Evolutionary conservation across 2,888 invertebrate genomes (phyloP).

Genomic region (Drosophila niveifrons): DNA sequence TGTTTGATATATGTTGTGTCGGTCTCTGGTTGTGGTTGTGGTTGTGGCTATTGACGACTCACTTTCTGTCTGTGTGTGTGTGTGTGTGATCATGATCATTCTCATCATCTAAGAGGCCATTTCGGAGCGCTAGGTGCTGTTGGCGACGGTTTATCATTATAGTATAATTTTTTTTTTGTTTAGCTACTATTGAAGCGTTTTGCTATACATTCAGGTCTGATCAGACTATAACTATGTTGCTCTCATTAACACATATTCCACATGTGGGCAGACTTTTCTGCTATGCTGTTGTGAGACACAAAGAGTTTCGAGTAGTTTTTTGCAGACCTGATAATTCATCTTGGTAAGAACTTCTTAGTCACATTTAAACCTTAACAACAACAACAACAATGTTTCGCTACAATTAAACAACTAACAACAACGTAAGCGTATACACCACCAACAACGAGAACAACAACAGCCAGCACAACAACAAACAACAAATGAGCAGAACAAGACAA

Average conservation of each 20-base stretch:
- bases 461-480: slow-evolving; percentile 17
- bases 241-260: slow-evolving; percentile 13
- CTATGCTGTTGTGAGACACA: neutral
- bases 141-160: slow-evolving; percentile 40
- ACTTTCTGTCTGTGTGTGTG: slow-evolving; percentile 19
- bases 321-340: slow-evolving; percentile 51
- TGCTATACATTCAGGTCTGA: slow-evolving; percentile 44
- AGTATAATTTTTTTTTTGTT: slow-evolving; percentile 27
- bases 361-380: slow-evolving; percentile 76
- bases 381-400: slow-evolving; percentile 80
- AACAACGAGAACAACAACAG: slow-evolving; percentile 43
- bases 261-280: neutral
- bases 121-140: slow-evolving; percentile 51
- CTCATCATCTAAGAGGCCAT: slow-evolving; percentile 29
- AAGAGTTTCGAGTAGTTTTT: neutral
- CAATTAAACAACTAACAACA: slow-evolving; percentile 83
- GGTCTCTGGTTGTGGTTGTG: slow-evolving; percentile 27
- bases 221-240: slow-evolving; percentile 6
- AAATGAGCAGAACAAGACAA: slow-evolving; percentile 2
- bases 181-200: slow-evolving; percentile 73
- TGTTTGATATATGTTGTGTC: slow-evolving; percentile 10
- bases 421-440: slow-evolving; percentile 75
- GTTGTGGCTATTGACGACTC: slow-evolving; percentile 51
- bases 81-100: slow-evolving; percentile 20
- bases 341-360: slow-evolving; percentile 59